Percentiles rank a stretch among this genome's conserved stretches.
Evolutionary conservation across 2,113 vertebrate species (phyloP).

Genomic region (Uria lomvia): DNA sequence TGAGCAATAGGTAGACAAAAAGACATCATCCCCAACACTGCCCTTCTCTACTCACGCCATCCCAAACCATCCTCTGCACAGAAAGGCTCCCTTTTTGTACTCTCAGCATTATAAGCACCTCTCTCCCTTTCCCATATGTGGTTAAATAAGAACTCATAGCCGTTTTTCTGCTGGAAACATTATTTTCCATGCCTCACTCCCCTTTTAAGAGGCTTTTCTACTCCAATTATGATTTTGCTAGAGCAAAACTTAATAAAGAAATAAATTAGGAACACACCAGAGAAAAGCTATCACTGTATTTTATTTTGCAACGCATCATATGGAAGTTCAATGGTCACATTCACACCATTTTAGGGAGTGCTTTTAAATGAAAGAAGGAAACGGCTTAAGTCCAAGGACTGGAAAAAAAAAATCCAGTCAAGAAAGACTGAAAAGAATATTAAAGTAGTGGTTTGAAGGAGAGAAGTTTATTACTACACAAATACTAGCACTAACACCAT

Average conservation of each 20-base stretch:
- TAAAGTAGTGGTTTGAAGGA: background rate
- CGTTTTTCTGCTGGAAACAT: background rate
- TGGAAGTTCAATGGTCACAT: background rate
- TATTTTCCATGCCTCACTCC: background rate
- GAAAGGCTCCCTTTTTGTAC: background rate
- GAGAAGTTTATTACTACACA: background rate
- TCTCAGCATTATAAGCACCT: background rate
- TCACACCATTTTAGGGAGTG: background rate
- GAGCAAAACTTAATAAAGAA: background rate
- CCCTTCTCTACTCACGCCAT: background rate
- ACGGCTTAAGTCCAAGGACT: background rate
- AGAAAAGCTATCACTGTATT: background rate
- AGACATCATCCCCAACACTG: background rate
- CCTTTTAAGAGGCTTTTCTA: background rate
- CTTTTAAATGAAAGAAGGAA: background rate
- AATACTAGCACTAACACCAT: background rate
- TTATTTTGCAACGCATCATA: background rate
- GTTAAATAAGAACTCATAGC: background rate
- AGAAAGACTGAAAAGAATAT: background rate
- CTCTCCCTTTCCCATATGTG: background rate
- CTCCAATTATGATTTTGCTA: background rate
- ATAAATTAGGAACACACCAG: background rate
- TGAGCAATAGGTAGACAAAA: background rate
- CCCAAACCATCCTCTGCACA: background rate
- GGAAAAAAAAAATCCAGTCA: background rate